phyloP scores from a whole-genome alignment of 2,113 vertebrate species.

The Ctenomys sociabilis region DNA sequence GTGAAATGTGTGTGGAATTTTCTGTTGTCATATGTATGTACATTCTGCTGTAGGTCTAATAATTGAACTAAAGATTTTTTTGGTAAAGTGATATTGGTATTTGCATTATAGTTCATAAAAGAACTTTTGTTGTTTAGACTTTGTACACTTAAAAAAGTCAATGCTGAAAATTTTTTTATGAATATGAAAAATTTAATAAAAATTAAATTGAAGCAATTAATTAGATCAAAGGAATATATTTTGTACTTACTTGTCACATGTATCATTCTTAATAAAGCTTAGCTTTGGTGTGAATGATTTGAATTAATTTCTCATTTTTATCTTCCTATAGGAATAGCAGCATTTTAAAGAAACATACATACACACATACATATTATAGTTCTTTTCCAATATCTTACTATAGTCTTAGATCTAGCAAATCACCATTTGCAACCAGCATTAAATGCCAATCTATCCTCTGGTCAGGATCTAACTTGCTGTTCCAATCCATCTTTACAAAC shows the following conservation, averaged over 20 bases:
- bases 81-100: too few relatives aligned
- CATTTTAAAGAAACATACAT: constrained; percentile 58
- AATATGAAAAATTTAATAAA: background rate
- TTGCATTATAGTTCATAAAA: too few relatives aligned
- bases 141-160: too few relatives aligned
- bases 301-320: constrained; percentile 54
- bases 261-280: constrained; percentile 35
- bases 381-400: constrained; percentile 60
- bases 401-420: constrained; percentile 62
- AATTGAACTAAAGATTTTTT: too few relatives aligned
- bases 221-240: constrained; percentile 47
- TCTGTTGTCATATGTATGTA: too few relatives aligned
- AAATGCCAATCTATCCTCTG: constrained; percentile 62
- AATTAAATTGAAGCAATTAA: constrained; percentile 62
- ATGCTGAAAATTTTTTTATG: too few relatives aligned
- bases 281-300: constrained; percentile 32
- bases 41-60: too few relatives aligned
- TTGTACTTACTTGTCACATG: constrained; percentile 45
- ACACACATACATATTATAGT: background rate
- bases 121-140: too few relatives aligned
- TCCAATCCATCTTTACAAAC: constrained; percentile 73
- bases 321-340: background rate
- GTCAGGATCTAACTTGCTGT: constrained; percentile 30
- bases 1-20: too few relatives aligned
- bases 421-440: constrained; percentile 66